A percentile compares a stretch with the other conserved stretches of the same genome.
phyloP scores from a whole-genome alignment of 2,113 vertebrate genomes.

The Rhinichthys klamathensis region DNA sequence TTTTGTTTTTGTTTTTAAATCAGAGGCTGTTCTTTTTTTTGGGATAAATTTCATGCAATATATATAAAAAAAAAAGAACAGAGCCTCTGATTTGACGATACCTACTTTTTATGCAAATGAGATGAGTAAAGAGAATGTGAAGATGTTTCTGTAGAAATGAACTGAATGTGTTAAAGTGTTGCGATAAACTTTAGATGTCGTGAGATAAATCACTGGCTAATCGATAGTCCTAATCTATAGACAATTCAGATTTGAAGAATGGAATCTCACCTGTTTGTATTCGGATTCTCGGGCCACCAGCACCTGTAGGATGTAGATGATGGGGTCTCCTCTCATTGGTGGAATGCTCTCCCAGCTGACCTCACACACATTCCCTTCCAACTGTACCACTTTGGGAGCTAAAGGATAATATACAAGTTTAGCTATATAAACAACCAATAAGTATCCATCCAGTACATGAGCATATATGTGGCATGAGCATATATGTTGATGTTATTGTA shows the following conservation, averaged over 20 bases:
- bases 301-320: conserved; percentile 90
- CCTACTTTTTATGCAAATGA: too few relatives aligned
- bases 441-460: not conserved
- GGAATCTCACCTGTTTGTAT: conserved; percentile 91
- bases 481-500: not conserved
- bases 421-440: not conserved
- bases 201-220: not conserved
- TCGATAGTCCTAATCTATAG: not conserved
- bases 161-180: not conserved
- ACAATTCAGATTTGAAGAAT: not conserved
- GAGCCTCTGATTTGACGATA: too few relatives aligned
- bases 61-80: too few relatives aligned
- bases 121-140: not conserved
- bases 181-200: not conserved
- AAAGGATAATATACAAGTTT: conserved; percentile 11
- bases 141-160: too few relatives aligned
- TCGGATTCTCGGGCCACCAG: conserved; percentile 93
- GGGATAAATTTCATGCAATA: too few relatives aligned
- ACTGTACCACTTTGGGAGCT: conserved; percentile 92
- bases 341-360: conserved; percentile 90
- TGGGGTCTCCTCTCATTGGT: conserved; percentile 93
- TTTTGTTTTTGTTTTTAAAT: too few relatives aligned
- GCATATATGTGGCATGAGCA: not conserved
- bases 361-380: conserved; percentile 93
- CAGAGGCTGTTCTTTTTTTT: too few relatives aligned